phyloP scores from a whole-genome alignment of 2,888 invertebrate genomes.

The Leptopilina syphax region DNA sequence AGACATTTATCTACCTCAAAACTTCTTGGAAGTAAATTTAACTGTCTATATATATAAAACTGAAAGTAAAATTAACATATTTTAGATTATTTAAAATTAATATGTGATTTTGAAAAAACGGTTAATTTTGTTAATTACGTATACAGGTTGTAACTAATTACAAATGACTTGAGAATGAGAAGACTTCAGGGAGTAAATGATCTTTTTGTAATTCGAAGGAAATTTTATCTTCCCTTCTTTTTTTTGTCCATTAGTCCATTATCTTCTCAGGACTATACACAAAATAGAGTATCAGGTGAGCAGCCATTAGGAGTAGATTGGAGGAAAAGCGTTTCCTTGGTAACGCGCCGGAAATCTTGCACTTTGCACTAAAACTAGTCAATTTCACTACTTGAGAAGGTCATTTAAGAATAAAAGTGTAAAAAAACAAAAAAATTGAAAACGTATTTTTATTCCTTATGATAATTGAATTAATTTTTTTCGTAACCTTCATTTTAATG shows the following conservation, averaged over 20 bases:
- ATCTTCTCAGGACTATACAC: slow-evolving; percentile 16
- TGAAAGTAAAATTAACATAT: too few species aligned
- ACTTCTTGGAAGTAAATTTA: neutral
- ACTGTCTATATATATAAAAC: neutral
- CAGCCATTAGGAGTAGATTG: slow-evolving; percentile 29
- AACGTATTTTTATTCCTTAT: too few species aligned
- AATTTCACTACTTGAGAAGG: neutral
- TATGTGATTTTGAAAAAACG: too few species aligned
- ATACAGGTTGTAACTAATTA: neutral
- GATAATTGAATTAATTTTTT: too few species aligned
- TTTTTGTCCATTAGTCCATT: slow-evolving; percentile 23
- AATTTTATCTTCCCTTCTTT: neutral
- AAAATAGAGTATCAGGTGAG: slow-evolving; percentile 16
- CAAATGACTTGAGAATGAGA: neutral
- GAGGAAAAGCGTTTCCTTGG: slow-evolving; percentile 26
- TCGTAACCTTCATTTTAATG: too few species aligned
- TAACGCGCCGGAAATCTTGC: slow-evolving; percentile 11
- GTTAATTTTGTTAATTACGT: neutral
- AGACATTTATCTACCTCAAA: slow-evolving; percentile 6
- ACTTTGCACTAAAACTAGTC: slow-evolving; percentile 18
- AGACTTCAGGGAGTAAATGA: neutral
- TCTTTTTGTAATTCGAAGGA: neutral
- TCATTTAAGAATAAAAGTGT: neutral
- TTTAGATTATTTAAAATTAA: too few species aligned
- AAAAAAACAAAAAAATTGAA: too few species aligned